Conservation (phyloP, 2,113 vertebrate genomes). For the Nasalis larvatus region DNA sequence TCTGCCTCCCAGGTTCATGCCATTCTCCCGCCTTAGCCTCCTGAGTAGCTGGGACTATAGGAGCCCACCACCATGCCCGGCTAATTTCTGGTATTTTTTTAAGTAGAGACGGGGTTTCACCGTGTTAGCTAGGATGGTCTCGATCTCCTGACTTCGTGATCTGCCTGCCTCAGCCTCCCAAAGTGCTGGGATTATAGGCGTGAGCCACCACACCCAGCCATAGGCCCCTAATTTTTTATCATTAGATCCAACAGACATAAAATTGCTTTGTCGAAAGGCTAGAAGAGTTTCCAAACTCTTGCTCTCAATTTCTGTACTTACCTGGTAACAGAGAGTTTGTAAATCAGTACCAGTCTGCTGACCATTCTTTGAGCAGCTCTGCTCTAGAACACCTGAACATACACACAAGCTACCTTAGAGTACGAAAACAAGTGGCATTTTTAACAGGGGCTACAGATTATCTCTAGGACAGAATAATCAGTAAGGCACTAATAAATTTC, state of each 20-base stretch:
- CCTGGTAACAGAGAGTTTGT: not conserved
- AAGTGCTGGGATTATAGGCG: too few relatives aligned
- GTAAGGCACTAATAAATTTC: not conserved
- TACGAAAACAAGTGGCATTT: not conserved
- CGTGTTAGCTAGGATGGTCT: too few relatives aligned
- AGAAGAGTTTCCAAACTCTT: not conserved
- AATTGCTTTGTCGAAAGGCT: not conserved
- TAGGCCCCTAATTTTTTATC: not conserved
- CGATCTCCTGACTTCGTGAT: too few relatives aligned
- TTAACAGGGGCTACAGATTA: not conserved
- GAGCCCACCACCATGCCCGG: too few relatives aligned
- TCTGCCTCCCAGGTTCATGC: too few relatives aligned
- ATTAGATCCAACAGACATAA: slow-evolving; percentile 6
- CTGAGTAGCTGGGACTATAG: too few relatives aligned
- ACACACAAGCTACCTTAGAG: not conserved
- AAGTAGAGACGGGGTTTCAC: too few relatives aligned
- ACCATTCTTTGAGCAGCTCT: not conserved
- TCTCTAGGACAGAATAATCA: not conserved
- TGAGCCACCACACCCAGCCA: too few relatives aligned
- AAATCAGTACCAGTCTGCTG: not conserved
- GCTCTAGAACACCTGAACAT: not conserved
- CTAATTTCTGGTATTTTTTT: too few relatives aligned
- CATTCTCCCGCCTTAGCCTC: too few relatives aligned
- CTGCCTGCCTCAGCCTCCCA: too few relatives aligned
- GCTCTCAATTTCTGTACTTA: not conserved